Evolutionary conservation across 2,888 invertebrate species (phyloP), one percentile per base, ranked within the genome.

Genomic region (Incurvaria masculella): DNA sequence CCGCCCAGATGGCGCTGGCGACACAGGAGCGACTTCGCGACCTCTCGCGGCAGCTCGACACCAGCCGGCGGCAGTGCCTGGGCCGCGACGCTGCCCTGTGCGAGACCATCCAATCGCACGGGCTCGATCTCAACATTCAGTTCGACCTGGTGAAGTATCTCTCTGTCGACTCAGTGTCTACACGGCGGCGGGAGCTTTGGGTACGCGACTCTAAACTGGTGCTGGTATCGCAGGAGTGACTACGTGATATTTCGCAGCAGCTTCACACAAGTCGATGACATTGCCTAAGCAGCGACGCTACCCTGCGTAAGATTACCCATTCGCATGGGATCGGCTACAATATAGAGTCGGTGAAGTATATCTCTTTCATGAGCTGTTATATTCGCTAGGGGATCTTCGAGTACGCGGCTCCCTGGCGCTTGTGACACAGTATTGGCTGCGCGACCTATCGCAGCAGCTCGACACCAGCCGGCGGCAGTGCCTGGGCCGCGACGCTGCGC

Each of bases 21-120:
- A 72, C 86, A 44, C 79, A 81, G 53, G 82, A 82, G 51, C 79
- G 82, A 52, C 78, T 86, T 45, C 74, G 72, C 44, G 83, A 84
- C 55, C 69, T 87, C 53, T 70, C 81, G 2, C 72, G 78, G 17
- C 83, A 86, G 55, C 66, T 88, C 46, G 82, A 83, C 49, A 69
- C 72, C 43, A 64, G 82, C 39, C 78, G 82, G 61, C 84, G 85
- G 56, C 84, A 86, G 58, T 91, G 91, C 64, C 75, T 79, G 44
- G 68, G 78, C 47, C 83, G 85, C 58, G 91, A 91, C 68, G 80
- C 85, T 21, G 82, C 87, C 41, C 79, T 91, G 1, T 91, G 91
- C 64, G 89, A 89, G 55, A 88, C 89, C 14, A 73, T 91, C 54
- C 86, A 89, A 61, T 82, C 87, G 46, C 76, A 85, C 52, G 86